Evolutionary conservation across 2,797 vertebrate species (phyloP).

Genomic region (Girardinus metallicus): DNA sequence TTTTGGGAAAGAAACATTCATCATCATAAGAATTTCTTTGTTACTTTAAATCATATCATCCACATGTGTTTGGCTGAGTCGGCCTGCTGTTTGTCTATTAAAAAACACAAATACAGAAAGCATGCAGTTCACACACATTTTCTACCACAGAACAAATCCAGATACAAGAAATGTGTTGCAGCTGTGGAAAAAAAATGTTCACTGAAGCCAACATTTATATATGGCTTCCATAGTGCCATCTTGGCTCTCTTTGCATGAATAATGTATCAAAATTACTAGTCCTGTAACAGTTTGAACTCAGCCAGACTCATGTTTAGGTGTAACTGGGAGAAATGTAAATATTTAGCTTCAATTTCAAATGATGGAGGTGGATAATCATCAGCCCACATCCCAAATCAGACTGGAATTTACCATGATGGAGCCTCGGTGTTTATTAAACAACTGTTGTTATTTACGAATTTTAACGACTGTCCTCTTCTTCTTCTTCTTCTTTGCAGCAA

Average conservation of each 20-base stretch:
- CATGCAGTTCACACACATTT: slow-evolving; percentile 10
- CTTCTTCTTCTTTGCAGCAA: slow-evolving; percentile 16
- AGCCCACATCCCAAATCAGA: slow-evolving; percentile 20
- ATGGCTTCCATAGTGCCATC: slow-evolving; percentile 48
- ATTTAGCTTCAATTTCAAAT: slow-evolving; percentile 26
- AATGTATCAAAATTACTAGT: slow-evolving; percentile 56
- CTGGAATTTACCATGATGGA: slow-evolving; percentile 22
- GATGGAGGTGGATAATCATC: slow-evolving; percentile 29
- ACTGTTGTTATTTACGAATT: slow-evolving; percentile 18
- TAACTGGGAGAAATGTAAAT: slow-evolving; percentile 49
- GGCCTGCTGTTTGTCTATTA: slow-evolving; percentile 34
- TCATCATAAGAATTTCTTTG: slow-evolving; percentile 41
- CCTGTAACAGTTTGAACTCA: slow-evolving; percentile 44
- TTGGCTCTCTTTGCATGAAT: slow-evolving; percentile 61
- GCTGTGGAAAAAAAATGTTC: slow-evolving; percentile 52
- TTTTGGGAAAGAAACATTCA: slow-evolving; percentile 53
- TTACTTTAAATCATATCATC: slow-evolving; percentile 46
- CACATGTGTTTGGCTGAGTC: slow-evolving; percentile 59
- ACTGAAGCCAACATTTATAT: slow-evolving; percentile 41
- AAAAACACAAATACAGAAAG: slow-evolving; percentile 13
- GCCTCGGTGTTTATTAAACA: slow-evolving; percentile 34
- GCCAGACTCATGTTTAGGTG: slow-evolving; percentile 44
- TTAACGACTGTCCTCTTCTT: slow-evolving; percentile 22
- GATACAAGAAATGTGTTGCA: slow-evolving; percentile 33
- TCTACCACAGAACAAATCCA: slow-evolving; percentile 18